phyloP scores from a whole-genome alignment of 2,113 vertebrate species.

The Chrysemys picta region DNA sequence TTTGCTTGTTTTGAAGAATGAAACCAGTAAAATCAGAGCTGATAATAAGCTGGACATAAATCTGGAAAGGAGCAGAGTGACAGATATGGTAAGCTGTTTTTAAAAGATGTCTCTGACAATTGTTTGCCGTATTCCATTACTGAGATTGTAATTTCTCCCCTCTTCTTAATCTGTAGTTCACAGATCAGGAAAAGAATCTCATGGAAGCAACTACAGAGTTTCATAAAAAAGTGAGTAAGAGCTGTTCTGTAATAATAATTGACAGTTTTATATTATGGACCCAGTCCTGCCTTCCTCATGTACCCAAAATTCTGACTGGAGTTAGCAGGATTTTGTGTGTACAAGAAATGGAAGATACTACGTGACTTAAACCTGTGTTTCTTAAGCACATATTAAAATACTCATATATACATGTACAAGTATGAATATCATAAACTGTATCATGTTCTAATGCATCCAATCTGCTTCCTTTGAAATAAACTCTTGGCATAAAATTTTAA shows the following conservation, averaged over 20 bases:
- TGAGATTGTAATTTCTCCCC: not conserved
- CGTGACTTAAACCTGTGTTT: not conserved
- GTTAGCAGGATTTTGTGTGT: accelerated
- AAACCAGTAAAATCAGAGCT: conserved; percentile 87
- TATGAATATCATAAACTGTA: not conserved
- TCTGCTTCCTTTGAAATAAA: not conserved
- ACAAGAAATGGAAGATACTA: not conserved
- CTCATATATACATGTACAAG: not conserved
- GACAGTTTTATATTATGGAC: not conserved
- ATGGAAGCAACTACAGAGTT: conserved; percentile 94
- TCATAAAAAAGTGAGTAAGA: conserved; percentile 84
- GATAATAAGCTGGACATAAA: conserved; percentile 96
- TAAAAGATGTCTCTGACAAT: not conserved
- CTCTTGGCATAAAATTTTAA: not conserved
- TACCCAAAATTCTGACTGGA: accelerated
- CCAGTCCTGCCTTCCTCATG: accelerated
- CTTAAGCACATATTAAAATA: not conserved
- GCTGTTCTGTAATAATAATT: accelerated
- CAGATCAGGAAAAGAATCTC: conserved; percentile 93
- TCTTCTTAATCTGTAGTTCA: conserved; percentile 83
- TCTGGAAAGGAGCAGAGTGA: conserved; percentile 91
- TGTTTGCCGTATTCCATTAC: not conserved
- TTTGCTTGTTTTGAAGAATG: conserved; percentile 83
- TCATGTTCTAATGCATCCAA: not conserved
- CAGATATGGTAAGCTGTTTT: conserved; percentile 86